Evolutionary conservation across 2,888 invertebrate species (phyloP), one percentile per base, ranked within the genome.

Genomic region (Pantelozetes paolii): DNA sequence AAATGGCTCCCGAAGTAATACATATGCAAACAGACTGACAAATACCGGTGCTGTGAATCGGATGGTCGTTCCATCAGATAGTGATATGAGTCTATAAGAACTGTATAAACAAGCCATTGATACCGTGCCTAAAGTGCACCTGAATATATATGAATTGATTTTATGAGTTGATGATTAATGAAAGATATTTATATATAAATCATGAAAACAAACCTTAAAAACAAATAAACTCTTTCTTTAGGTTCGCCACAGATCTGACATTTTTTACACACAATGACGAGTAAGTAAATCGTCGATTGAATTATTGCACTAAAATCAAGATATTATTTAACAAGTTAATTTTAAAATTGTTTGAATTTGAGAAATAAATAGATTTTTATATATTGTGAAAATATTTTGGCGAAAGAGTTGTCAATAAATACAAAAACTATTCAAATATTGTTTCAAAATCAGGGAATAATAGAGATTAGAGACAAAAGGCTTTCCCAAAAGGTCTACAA

Each of bases 11-110:
- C 62, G 30, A 1, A 76, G 67, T 15, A 75, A 18, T 18, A 76
- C 15, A 48, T 32, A 76, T 8, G 75, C 76, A 70, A 76, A 75
- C 13, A 75, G 32, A 0, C 67, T 36, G 32, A 76, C 75, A 54
- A 76, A 76, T n/a, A 75, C 73, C 2, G 76, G 75, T 23, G 76
- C 62, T 15, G 76, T 75, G 32, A 76, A 76, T n/a, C 71, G 18
- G 15, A 76, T 76, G 1, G 74, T 72, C 8, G 75, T 71, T 3
- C 73, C 75, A 40, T 76, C 76, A 9, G 40, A 48, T 30, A 76
- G 42, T n/a, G 76, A 72, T 13, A 76, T 73, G 23, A 71, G 57
- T 42, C 67, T 45, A 26, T 72, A 74, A 2, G 75, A 73, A 15
- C 48, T 71, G 28, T 75, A 75, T 13, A 74, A 40, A 45, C 62